Percentiles rank a stretch among this genome's conserved stretches.
phyloP scores from a whole-genome alignment of 1,140 invertebrate species.

The Cyclargus thomasi region DNA sequence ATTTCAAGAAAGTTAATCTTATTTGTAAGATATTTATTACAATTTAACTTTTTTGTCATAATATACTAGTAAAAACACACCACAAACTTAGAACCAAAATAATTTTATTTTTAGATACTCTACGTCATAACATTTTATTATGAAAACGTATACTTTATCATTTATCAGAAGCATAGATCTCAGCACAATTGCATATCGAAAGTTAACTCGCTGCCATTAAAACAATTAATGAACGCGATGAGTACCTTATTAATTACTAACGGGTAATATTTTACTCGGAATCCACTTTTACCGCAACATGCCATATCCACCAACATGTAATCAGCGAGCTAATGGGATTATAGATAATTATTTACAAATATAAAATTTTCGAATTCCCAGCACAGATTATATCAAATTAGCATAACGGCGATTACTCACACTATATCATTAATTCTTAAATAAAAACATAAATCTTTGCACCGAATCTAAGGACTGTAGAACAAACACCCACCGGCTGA shows the following conservation, averaged over 20 bases:
- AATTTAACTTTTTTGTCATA: too few relatives aligned
- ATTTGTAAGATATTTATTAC: too few relatives aligned
- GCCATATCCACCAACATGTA: background rate
- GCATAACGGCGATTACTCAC: constrained; percentile 68
- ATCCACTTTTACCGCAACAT: constrained; percentile 4
- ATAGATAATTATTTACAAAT: constrained; percentile 21
- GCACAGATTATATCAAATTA: constrained; percentile 64
- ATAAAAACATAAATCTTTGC: constrained; percentile 73
- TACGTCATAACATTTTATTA: too few relatives aligned
- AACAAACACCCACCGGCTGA: constrained; percentile 62
- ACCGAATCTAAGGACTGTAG: constrained; percentile 60
- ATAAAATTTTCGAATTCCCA: constrained; percentile 38
- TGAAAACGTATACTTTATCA: too few relatives aligned
- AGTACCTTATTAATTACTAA: constrained; percentile 15
- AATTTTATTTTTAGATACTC: background rate
- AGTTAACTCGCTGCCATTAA: constrained; percentile 12
- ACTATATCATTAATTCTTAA: constrained; percentile 71
- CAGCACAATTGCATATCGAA: background rate
- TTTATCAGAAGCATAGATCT: background rate
- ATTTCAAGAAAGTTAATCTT: too few relatives aligned
- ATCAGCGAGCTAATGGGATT: constrained; percentile 17
- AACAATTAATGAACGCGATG: constrained; percentile 16
- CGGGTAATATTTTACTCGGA: background rate
- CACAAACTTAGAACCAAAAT: background rate
- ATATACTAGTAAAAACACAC: too few relatives aligned